Base-by-base conservation (phyloP, 1,140 invertebrate genomes). In the Bombus fervidus region DNA sequence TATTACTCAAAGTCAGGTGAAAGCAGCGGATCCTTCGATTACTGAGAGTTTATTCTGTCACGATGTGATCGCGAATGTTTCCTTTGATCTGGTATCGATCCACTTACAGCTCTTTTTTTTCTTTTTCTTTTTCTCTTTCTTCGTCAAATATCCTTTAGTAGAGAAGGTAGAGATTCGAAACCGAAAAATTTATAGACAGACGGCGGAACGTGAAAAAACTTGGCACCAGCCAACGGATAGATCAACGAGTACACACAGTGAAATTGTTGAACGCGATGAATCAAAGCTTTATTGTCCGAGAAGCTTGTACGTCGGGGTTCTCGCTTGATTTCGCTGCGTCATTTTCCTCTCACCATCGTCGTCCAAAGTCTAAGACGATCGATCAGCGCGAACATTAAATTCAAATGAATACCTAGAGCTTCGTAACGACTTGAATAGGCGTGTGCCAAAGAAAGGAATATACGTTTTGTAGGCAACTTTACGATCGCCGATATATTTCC, bases 221-320 rank as follows among this genome's bases (percentile, higher is more conserved):
- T 83, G 81, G 62, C 81, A 83, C 41, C 9, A 5, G 59, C 41
- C 31, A 74, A 39, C 12, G 57, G 39, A 83, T 83, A 83, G 72
- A 83, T 83, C 81, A 83, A 64, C 57, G 41, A 22, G 34, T 74
- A 62, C 39, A 39, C 31, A 18, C 18, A 34, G 28, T 39, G 69
- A 31, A 64, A 75, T 83, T 34, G 31, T 47, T 18, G 47, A 53
- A 9, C 57, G 15, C 72, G 41, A 83, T 76, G 72, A 83, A 83
- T 83, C 81, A 39, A 75, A 75, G 71, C 41, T 83, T 83, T 83
- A 75, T 83, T 66, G 81, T 83, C 59, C 72, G 41, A 76, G 72
- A 39, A 47, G 34, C 59, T 53, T 25, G 12, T 31, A 31, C 28
- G 31, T 3, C 31, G 25, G 5, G 8, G 1, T 75, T 4, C 34